Evolutionary conservation across 1,140 invertebrate species (phyloP).

Genomic region (Oreohelix idahoensis): DNA sequence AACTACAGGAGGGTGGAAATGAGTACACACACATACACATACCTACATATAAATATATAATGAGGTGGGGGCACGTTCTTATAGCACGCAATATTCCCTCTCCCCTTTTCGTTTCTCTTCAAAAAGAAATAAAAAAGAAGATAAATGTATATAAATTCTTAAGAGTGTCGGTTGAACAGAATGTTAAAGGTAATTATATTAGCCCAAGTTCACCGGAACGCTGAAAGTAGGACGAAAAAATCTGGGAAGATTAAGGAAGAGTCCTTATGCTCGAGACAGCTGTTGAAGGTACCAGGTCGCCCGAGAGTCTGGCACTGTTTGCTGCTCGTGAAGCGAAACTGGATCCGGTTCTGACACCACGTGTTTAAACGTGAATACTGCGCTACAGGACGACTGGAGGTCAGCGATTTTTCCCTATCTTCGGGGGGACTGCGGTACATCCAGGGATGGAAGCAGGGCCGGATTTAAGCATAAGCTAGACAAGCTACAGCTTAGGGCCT

Average conservation of each 20-base stretch:
- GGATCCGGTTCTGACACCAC: neutral
- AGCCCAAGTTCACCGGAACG: neutral
- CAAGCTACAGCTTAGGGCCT: no score
- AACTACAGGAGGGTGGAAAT: no score
- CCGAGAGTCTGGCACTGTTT: neutral
- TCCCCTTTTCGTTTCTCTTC: no score
- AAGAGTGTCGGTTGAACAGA: neutral
- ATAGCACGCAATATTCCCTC: no score
- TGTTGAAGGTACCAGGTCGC: neutral
- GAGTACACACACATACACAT: no score
- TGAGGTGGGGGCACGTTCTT: no score
- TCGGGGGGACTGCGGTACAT: neutral
- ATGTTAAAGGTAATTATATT: neutral
- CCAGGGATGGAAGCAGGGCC: no score
- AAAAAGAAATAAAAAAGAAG: no score
- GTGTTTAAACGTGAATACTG: no score
- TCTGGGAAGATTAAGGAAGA: neutral
- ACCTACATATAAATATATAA: no score
- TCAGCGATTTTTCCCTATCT: neutral
- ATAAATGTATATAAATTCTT: neutral
- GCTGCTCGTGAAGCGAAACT: neutral
- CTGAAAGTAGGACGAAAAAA: neutral
- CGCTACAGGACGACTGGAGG: neutral
- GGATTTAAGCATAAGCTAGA: no score
- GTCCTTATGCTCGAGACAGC: neutral